phyloP scores from a whole-genome alignment of 2,113 vertebrate genomes.

The Baryphthengus martii region DNA sequence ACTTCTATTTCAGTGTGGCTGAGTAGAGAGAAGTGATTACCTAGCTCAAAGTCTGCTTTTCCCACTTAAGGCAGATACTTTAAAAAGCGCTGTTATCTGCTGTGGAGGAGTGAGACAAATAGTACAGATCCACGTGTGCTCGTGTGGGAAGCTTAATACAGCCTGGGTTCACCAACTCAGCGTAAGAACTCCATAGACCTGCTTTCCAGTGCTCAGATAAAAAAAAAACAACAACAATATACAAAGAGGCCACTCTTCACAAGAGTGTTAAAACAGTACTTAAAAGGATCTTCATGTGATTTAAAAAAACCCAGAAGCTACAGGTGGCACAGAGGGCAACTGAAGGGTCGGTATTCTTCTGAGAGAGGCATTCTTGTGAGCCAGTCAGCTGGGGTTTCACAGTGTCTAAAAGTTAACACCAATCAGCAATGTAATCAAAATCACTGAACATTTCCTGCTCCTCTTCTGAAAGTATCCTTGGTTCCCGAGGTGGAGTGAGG shows the following conservation, averaged over 20 bases:
- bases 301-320: constrained; percentile 70
- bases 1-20: constrained; percentile 17
- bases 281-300: constrained; percentile 75
- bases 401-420: constrained; percentile 88
- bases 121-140: constrained; percentile 50
- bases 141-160: constrained; percentile 13
- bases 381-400: constrained; percentile 83
- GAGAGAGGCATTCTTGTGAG: constrained; percentile 67
- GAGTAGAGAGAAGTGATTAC: constrained; percentile 23
- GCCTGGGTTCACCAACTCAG: constrained; percentile 50
- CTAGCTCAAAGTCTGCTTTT: constrained; percentile 43
- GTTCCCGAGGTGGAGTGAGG: constrained; percentile 94
- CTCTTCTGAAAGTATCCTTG: constrained; percentile 86
- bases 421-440: constrained; percentile 98
- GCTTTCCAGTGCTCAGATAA: constrained; percentile 90
- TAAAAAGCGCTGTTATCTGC: constrained; percentile 21
- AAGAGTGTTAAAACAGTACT: constrained; percentile 69
- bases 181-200: constrained; percentile 64
- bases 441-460: constrained; percentile 95
- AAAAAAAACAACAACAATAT: constrained; percentile 69
- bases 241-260: constrained; percentile 71
- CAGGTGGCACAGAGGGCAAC: constrained; percentile 82
- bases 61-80: constrained; percentile 55
- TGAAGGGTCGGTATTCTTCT: constrained; percentile 55
- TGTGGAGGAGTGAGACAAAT: constrained; percentile 52